phyloP scores from a whole-genome alignment of 30 jellyfish, hydroid and myxozoan species.

The Aurelia sp. region DNA sequence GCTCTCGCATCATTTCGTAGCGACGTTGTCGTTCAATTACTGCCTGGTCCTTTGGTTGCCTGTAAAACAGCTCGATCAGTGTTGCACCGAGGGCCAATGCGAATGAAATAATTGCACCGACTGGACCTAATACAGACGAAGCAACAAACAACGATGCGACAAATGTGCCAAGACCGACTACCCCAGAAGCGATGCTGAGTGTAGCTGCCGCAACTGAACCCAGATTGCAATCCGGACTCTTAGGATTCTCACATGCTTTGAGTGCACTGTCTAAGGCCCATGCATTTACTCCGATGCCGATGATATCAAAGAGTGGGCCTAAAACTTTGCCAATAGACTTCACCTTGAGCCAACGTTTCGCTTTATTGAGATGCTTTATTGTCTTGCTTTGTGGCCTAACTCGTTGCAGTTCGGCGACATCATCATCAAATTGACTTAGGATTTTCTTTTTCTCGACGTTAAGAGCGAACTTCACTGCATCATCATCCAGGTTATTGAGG shows the following conservation, averaged over 20 bases:
- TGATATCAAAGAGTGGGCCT: constrained; percentile 32
- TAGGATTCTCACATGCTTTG: neutral
- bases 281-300: constrained; percentile 19
- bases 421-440: neutral
- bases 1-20: neutral
- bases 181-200: constrained; percentile 22
- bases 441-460: constrained; percentile 5
- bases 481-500: neutral
- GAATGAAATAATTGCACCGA: constrained; percentile 12
- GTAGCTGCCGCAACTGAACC: constrained; percentile 25
- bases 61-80: constrained; percentile 16
- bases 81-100: constrained; percentile 23
- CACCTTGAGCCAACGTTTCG: constrained; percentile 22
- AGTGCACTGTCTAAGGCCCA: constrained; percentile 12
- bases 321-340: constrained; percentile 10
- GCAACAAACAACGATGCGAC: neutral
- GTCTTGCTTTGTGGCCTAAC: constrained; percentile 3
- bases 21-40: neutral
- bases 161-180: constrained; percentile 20
- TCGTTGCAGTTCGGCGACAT: constrained; percentile 1
- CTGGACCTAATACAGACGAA: constrained; percentile 23
- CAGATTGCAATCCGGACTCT: neutral
- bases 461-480: neutral
- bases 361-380: constrained; percentile 28
- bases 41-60: constrained; percentile 16